Evolutionary conservation across 2,113 vertebrate genomes (phyloP).

Genomic region (Hyla sarda): DNA sequence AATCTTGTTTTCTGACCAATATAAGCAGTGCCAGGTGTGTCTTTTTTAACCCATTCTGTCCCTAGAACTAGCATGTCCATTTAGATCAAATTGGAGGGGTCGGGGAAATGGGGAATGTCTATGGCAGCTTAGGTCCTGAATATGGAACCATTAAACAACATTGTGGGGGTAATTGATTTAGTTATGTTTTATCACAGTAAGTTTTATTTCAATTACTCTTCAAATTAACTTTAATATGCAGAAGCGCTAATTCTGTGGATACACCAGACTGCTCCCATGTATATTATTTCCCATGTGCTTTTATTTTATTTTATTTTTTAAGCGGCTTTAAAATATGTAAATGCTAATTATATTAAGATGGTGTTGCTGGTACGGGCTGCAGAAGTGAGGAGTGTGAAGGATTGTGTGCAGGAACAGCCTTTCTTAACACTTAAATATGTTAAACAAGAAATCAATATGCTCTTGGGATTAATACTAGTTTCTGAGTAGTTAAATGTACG

Average conservation of each 20-base stretch:
- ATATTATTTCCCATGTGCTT: background rate
- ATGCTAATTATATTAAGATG: slow-evolving; percentile 9
- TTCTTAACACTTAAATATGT: slow-evolving; percentile 30
- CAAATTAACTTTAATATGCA: background rate
- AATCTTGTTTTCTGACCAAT: too few species aligned
- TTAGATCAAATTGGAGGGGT: too few species aligned
- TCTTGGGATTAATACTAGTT: slow-evolving; percentile 35
- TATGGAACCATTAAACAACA: too few species aligned
- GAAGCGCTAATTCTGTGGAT: background rate
- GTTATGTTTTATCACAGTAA: too few species aligned
- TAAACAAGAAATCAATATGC: slow-evolving; percentile 38
- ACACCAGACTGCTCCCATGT: background rate
- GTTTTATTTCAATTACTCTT: background rate
- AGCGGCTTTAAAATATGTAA: background rate
- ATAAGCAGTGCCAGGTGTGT: too few species aligned
- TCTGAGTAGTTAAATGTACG: slow-evolving; percentile 22
- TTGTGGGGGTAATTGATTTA: too few species aligned
- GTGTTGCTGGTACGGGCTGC: background rate
- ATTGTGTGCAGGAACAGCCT: slow-evolving; percentile 18
- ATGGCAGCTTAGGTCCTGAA: too few species aligned
- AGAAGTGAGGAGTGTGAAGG: slow-evolving; percentile 1
- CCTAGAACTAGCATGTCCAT: too few species aligned
- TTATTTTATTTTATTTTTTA: background rate
- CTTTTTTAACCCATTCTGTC: too few species aligned
- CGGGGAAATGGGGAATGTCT: too few species aligned